Evolutionary conservation across 1,140 invertebrate species (phyloP).

Genomic region (Drosophila biarmipes): DNA sequence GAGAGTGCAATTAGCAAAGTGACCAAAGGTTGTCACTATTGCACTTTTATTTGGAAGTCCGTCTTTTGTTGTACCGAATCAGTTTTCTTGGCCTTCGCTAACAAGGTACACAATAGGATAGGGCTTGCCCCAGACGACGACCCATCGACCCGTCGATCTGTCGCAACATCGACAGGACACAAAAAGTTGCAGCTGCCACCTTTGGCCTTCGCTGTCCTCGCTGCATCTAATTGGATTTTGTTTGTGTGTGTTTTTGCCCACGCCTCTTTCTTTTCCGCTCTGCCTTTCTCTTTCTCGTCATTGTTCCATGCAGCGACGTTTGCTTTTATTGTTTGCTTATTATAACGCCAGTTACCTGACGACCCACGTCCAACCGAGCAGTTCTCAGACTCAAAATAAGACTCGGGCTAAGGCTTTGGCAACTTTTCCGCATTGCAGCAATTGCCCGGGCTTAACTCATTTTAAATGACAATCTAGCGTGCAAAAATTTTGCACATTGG

Average conservation of each 20-base stretch:
- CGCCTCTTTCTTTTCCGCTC: not conserved
- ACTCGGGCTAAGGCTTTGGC: slow-evolving; percentile 13
- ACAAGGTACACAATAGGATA: slow-evolving; percentile 71
- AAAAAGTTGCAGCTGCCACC: slow-evolving; percentile 62
- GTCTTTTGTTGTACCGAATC: slow-evolving; percentile 17
- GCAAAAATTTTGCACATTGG: slow-evolving; percentile 73
- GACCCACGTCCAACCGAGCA: slow-evolving; percentile 12
- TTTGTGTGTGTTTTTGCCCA: slow-evolving; percentile 30
- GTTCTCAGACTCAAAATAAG: slow-evolving; percentile 21
- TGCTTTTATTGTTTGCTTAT: slow-evolving; percentile 82
- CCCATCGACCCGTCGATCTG: slow-evolving; percentile 16
- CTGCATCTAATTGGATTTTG: slow-evolving; percentile 77
- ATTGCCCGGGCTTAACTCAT: slow-evolving; percentile 75
- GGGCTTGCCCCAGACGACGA: not conserved
- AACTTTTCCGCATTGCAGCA: slow-evolving; percentile 74
- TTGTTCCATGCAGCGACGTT: slow-evolving; percentile 74
- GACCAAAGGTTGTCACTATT: slow-evolving; percentile 55
- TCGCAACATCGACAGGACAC: slow-evolving; percentile 77
- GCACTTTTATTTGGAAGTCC: slow-evolving; percentile 33
- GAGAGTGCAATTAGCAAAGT: slow-evolving; percentile 77
- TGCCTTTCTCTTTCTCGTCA: slow-evolving; percentile 20
- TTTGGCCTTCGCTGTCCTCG: slow-evolving; percentile 39
- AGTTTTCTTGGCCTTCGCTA: slow-evolving; percentile 46
- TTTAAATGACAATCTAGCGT: slow-evolving; percentile 84
- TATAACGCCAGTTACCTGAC: slow-evolving; percentile 67